These are phyloP conservation scores for Hippolais icterina DNA, from an alignment of 2,113 vertebrate genomes.

Conservation along the genomic window DNA sequence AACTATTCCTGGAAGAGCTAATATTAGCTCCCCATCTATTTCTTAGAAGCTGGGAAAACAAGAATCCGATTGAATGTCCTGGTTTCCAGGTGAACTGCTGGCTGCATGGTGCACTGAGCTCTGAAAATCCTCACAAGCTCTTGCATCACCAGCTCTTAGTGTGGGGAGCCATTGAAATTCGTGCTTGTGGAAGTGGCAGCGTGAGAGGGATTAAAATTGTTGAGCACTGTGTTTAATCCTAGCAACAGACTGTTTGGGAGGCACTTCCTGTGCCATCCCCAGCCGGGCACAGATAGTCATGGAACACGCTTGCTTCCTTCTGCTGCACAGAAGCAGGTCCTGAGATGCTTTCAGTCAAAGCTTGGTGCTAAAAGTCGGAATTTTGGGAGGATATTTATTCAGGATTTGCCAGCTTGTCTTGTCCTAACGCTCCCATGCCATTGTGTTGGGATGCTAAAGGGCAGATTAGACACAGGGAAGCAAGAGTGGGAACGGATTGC, in stretches of 20 bases:
- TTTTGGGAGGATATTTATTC: neutral
- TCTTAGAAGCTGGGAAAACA: conserved; percentile 50
- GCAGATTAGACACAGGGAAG: neutral
- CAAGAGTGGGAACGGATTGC: neutral
- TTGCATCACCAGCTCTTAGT: neutral
- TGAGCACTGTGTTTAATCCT: neutral
- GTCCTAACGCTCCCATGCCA: rapidly evolving
- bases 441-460: neutral
- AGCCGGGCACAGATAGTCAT: rapidly evolving
- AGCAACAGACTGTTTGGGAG: neutral
- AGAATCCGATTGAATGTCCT: neutral
- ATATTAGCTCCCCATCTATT: conserved; percentile 46
- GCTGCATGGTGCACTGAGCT: neutral
- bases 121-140: neutral
- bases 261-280: neutral
- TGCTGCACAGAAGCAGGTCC: neutral
- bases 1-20: conserved; percentile 66
- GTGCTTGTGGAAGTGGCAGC: neutral
- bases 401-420: neutral
- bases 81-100: conserved; percentile 22
- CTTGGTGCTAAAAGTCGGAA: neutral
- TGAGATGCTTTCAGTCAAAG: neutral
- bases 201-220: neutral
- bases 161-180: neutral
- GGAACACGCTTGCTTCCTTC: rapidly evolving